phyloP scores from a whole-genome alignment of 2,113 vertebrate species.

The Cottus gobio region DNA sequence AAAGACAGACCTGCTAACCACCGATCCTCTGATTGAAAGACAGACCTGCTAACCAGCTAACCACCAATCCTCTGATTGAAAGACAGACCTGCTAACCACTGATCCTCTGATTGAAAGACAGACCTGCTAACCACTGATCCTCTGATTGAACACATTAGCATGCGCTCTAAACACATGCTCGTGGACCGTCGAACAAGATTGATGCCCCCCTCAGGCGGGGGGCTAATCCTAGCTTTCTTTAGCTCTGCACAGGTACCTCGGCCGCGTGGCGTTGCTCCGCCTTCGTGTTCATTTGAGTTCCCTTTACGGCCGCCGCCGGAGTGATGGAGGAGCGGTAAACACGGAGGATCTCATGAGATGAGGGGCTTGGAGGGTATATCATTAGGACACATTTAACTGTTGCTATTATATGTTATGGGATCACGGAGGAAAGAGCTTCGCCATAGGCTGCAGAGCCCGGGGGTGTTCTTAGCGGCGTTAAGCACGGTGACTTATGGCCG shows the following conservation, averaged over 20 bases:
- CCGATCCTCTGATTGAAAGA: too few species aligned
- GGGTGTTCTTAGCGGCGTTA: not conserved
- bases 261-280: conserved; percentile 45
- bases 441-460: not conserved
- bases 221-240: conserved; percentile 42
- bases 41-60: too few species aligned
- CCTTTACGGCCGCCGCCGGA: not conserved
- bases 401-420: conserved; percentile 28
- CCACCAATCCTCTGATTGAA: too few species aligned
- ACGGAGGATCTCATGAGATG: conserved; percentile 21
- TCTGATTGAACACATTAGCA: conserved; percentile 63
- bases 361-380: conserved; percentile 18
- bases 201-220: conserved; percentile 51
- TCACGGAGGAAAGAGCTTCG: conserved; percentile 11
- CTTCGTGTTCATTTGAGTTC: conserved; percentile 37
- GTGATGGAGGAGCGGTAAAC: conserved; percentile 40
- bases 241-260: conserved; percentile 51
- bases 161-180: conserved; percentile 60
- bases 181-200: conserved; percentile 46
- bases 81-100: too few species aligned
- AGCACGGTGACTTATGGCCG: not conserved
- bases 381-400: conserved; percentile 32
- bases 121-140: too few species aligned
- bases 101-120: too few species aligned
- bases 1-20: too few species aligned